Evolutionary conservation across 2,113 vertebrate species (phyloP), one percentile per base, ranked within the genome.

Genomic region (Mandrillus leucophaeus): DNA sequence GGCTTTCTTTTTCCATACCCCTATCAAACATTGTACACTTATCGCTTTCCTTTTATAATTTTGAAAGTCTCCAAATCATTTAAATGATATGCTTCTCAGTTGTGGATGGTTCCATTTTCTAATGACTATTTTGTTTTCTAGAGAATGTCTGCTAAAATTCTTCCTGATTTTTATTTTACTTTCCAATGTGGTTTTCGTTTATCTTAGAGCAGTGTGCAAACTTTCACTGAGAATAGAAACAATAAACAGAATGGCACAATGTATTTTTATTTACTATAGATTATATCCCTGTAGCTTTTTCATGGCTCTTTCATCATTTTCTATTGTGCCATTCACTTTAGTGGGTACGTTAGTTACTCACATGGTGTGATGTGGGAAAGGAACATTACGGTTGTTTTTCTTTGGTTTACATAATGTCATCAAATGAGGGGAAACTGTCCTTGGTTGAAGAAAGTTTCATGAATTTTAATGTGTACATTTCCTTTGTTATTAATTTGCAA

Each of bases 81-180:
- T 22, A 38, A 85, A 16, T 66, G 25, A 89, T 52, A 73, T 30
- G 38, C n/a, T 6, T 83, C 27, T 93, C 82, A 57, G 43, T 92
- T 86, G 2, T 52, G 23, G 16, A n/a, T 88, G 27, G 30, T 61
- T 96, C 80, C 14, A 6, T 93, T 90, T 88, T 83, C 81, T 95
- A 45, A 76, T 93, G 66, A 87, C 2, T 4, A 50, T 52, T 90
- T 73, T 96, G 43, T 40, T 2, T 59, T 79, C 23, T 35, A 43
- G 78, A 95, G 64, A 86, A 61, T 70, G 32, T 93, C 32, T 80
- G 90, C 35, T 59, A 75, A 80, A 94, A 35, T 23, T 88, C 88
- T 72, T 66, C 10, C 61, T 48, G 40, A 17, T 72, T 95, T 83
- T 50, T 76, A 57, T 93, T 97, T 96, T 45, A 72, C 45, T 96